Conservation (phyloP, 2,113 vertebrate species). For the Miniopterus natalensis region DNA sequence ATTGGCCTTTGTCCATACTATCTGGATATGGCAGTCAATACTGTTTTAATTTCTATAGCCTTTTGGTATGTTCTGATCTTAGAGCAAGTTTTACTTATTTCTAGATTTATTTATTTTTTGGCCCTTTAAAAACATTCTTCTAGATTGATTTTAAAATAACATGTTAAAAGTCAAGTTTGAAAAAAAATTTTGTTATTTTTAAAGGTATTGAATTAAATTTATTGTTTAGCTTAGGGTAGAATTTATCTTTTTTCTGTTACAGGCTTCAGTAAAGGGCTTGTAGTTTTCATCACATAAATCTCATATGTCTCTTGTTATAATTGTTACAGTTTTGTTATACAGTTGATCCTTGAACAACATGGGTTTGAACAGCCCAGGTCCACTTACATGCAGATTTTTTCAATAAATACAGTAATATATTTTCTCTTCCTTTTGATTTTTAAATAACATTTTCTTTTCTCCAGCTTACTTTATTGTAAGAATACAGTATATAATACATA, state of each 20-base stretch:
- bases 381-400: too few relatives aligned
- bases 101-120: neutral
- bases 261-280: neutral
- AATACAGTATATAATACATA: neutral
- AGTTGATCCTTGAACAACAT: neutral
- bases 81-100: neutral
- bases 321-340: neutral
- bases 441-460: too few relatives aligned
- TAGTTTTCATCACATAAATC: neutral
- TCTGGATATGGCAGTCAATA: neutral
- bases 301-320: neutral
- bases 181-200: neutral
- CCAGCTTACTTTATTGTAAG: neutral
- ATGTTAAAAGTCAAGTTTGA: neutral
- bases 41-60: neutral
- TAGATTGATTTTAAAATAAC: slow-evolving; percentile 19
- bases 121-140: neutral
- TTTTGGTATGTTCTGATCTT: neutral
- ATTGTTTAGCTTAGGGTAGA: neutral
- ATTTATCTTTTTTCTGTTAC: neutral
- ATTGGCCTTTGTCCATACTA: accelerated
- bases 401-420: too few relatives aligned
- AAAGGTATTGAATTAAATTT: neutral
- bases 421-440: too few relatives aligned
- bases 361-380: too few relatives aligned